These are phyloP conservation scores for Eolophus roseicapilla DNA, from an alignment of 2,113 vertebrate species.

Conservation along the genomic window DNA sequence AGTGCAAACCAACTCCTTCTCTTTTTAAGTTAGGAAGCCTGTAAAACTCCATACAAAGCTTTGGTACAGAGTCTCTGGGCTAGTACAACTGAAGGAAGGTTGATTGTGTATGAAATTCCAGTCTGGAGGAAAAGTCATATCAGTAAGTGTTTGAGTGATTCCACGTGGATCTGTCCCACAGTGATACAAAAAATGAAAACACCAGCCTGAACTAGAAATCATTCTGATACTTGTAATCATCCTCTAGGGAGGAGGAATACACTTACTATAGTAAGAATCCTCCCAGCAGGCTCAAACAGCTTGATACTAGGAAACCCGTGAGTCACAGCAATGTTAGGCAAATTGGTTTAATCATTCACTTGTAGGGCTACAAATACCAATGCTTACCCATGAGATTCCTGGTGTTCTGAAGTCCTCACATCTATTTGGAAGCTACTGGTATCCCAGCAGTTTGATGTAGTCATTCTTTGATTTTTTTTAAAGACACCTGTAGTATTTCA, in stretches of 20 bases:
- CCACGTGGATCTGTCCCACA: background rate
- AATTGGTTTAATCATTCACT: slow-evolving; percentile 11
- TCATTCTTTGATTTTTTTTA: background rate
- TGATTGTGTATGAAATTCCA: background rate
- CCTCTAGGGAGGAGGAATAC: background rate
- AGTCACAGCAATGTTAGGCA: background rate
- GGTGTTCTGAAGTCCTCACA: background rate
- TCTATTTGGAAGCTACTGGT: slow-evolving; percentile 1
- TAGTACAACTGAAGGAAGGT: background rate
- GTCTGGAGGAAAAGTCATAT: background rate
- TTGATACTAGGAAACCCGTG: background rate
- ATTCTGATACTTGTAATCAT: background rate
- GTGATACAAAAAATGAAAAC: background rate
- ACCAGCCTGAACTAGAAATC: background rate
- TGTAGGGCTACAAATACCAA: background rate
- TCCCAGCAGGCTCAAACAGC: background rate
- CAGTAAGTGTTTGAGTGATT: background rate
- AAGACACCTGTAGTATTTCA: background rate
- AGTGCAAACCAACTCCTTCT: background rate
- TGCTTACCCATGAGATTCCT: background rate
- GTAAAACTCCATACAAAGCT: fast-evolving
- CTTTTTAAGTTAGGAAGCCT: background rate
- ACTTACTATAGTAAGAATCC: background rate
- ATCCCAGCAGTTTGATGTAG: background rate
- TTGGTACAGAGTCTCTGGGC: background rate